Conservation (phyloP, 2,797 vertebrate genomes). For the Pelobates cultripes region DNA sequence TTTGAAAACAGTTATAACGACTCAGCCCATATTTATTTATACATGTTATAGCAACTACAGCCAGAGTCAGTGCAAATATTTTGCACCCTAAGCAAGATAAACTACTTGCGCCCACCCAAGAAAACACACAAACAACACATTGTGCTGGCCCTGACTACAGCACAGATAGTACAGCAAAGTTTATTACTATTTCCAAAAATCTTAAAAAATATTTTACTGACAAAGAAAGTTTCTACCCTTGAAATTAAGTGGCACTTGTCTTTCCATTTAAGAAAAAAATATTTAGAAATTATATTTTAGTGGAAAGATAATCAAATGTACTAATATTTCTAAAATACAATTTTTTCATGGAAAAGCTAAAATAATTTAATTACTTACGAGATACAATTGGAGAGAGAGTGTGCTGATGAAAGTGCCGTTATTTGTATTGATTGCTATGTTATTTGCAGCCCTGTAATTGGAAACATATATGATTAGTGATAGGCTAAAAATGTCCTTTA, state of each 20-base stretch:
- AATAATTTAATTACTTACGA: conserved; percentile 59
- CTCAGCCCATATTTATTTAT: no score
- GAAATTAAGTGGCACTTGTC: neutral
- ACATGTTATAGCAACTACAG: no score
- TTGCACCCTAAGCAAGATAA: no score
- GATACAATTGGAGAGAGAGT: conserved; percentile 70
- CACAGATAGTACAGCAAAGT: neutral
- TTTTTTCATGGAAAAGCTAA: neutral
- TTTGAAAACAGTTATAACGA: no score
- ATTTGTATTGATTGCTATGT: conserved; percentile 73
- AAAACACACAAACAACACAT: no score
- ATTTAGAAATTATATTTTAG: neutral
- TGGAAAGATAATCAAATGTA: neutral
- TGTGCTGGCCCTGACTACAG: no score
- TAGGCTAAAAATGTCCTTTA: neutral
- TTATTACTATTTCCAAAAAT: neutral
- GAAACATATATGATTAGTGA: conserved; percentile 1
- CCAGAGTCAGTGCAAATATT: no score
- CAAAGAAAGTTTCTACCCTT: neutral
- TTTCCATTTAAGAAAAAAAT: conserved; percentile 2
- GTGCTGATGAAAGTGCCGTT: conserved; percentile 82
- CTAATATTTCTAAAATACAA: neutral
- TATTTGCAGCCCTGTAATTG: conserved; percentile 66
- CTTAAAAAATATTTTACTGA: neutral
- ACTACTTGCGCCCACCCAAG: no score